These are phyloP conservation scores for Cephus cinctus DNA, from an alignment of 1,140 invertebrate genomes.

Conservation along the genomic window DNA sequence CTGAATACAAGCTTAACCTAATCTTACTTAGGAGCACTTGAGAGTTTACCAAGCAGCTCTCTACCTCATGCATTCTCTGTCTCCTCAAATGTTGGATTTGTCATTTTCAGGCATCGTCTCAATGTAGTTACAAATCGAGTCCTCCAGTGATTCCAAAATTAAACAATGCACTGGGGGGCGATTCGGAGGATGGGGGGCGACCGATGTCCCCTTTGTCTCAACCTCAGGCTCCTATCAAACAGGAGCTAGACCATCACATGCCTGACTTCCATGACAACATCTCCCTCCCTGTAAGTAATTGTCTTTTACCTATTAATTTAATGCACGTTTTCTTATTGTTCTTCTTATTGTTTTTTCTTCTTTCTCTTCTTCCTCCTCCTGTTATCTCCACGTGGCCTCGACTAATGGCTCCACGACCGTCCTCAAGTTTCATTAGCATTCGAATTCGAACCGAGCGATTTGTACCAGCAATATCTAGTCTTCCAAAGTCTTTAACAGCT, in stretches of 20 bases:
- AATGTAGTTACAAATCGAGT: constrained; percentile 65
- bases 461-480: too few species aligned
- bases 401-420: too few species aligned
- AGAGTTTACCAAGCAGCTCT: too few species aligned
- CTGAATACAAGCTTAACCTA: too few species aligned
- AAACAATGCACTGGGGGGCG: constrained; percentile 63
- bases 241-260: constrained; percentile 60
- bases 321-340: constrained; percentile 17
- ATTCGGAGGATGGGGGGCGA: constrained; percentile 60
- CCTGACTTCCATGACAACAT: constrained; percentile 55
- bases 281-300: constrained; percentile 50
- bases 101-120: constrained; percentile 58
- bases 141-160: constrained; percentile 63
- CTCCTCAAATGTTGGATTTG: too few species aligned
- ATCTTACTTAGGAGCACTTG: too few species aligned
- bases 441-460: too few species aligned
- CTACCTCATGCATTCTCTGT: too few species aligned
- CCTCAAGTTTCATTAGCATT: too few species aligned
- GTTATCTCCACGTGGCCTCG: too few species aligned
- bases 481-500: too few species aligned
- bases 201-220: constrained; percentile 58
- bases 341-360: constrained; percentile 6
- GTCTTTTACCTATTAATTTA: constrained; percentile 16
- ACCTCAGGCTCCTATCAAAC: constrained; percentile 63
- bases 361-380: constrained; percentile 4